Evolutionary conservation across 2,113 vertebrate species (phyloP).

Genomic region (Chunga burmeisteri): DNA sequence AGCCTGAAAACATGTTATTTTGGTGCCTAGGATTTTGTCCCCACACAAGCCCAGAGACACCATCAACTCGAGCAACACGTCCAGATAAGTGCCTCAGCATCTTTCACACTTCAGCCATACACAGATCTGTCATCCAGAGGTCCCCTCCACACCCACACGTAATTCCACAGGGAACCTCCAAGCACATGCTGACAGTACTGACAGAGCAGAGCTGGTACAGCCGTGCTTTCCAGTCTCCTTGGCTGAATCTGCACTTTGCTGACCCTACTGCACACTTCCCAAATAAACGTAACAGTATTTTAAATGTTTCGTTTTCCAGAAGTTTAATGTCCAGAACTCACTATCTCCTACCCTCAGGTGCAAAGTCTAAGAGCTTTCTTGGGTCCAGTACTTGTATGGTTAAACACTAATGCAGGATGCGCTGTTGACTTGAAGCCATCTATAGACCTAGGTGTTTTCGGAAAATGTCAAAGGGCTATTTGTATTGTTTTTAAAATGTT

Average conservation of each 20-base stretch:
- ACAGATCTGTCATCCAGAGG: not conserved
- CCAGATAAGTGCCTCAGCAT: not conserved
- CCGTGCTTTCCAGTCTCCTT: not conserved
- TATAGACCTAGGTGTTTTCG: not conserved
- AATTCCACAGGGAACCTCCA: not conserved
- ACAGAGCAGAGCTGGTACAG: not conserved
- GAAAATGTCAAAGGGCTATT: not conserved
- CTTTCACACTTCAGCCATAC: not conserved
- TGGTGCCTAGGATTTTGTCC: not conserved
- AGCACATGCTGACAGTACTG: accelerated
- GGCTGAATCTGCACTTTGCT: not conserved
- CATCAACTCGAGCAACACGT: not conserved
- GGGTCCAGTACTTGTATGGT: not conserved
- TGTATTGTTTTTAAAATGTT: not conserved
- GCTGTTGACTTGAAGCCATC: not conserved
- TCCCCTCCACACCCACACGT: not conserved
- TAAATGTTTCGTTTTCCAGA: not conserved
- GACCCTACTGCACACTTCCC: not conserved
- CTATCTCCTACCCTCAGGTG: not conserved
- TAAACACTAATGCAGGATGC: accelerated
- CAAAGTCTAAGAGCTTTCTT: not conserved
- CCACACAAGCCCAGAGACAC: not conserved
- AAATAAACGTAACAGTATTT: not conserved
- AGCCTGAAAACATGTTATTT: not conserved
- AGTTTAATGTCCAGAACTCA: not conserved